Conservation (phyloP, 1,140 invertebrate genomes). For the Anastrepha ludens region DNA sequence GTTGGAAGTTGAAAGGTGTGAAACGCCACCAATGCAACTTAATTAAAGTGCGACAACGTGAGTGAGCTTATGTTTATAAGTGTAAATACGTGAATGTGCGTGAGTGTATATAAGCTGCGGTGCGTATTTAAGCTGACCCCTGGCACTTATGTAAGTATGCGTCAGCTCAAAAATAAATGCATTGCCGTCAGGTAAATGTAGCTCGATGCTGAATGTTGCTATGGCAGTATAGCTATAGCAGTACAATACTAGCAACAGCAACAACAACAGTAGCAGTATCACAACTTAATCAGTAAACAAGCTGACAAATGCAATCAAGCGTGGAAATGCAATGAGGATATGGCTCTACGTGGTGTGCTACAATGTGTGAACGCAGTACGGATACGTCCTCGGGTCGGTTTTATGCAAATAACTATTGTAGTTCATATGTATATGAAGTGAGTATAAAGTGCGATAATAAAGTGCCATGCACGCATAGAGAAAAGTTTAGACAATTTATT, state of each 20-base stretch:
- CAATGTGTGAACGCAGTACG: neutral
- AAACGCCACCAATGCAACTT: slow-evolving; percentile 37
- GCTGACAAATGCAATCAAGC: slow-evolving; percentile 47
- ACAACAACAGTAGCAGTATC: neutral
- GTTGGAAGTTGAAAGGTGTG: neutral
- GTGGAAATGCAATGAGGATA: neutral
- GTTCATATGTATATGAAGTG: too few species aligned
- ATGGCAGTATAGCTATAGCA: too few species aligned
- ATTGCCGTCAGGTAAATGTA: neutral
- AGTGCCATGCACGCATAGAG: too few species aligned
- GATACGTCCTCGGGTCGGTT: too few species aligned
- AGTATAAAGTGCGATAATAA: too few species aligned
- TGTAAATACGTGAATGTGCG: neutral
- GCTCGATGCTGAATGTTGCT: too few species aligned
- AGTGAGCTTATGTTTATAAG: neutral
- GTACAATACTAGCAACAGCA: too few species aligned
- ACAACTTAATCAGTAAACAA: slow-evolving; percentile 39
- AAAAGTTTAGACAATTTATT: too few species aligned
- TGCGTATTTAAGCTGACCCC: neutral
- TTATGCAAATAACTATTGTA: too few species aligned
- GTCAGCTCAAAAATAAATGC: neutral
- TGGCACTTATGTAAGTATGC: too few species aligned
- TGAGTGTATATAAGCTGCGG: neutral
- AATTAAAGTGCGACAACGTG: slow-evolving; percentile 9
- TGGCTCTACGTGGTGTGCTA: neutral